phyloP scores from a whole-genome alignment of 53 echinoderm and acorn worm species.

The Antedon mediterranea region DNA sequence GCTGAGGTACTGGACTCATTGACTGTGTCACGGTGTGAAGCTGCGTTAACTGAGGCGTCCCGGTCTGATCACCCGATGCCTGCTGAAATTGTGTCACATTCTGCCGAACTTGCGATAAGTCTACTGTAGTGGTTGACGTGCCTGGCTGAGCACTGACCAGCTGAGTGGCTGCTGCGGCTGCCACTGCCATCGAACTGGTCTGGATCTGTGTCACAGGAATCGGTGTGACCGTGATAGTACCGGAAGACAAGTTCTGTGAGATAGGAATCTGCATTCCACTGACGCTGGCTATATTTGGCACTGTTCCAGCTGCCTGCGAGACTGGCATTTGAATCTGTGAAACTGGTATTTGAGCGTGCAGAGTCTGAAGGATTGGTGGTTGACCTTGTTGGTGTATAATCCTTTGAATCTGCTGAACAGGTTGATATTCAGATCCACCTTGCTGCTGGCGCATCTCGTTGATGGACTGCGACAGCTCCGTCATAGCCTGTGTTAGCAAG shows the following conservation, averaged over 20 bases:
- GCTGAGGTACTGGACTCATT: conserved; percentile 36
- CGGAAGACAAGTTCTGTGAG: conserved; percentile 30
- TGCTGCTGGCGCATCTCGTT: conserved; percentile 48
- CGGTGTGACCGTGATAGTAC: conserved; percentile 23
- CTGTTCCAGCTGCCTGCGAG: conserved; percentile 6
- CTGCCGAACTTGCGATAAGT: conserved; percentile 40
- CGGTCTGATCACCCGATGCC: not conserved
- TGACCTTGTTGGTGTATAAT: conserved; percentile 60
- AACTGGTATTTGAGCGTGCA: conserved; percentile 19
- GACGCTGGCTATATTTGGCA: not conserved
- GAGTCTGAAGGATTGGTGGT: conserved; percentile 25
- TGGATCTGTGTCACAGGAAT: conserved; percentile 31
- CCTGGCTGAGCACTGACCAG: conserved; percentile 9
- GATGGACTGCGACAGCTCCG: conserved; percentile 79
- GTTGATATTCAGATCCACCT: conserved; percentile 42
- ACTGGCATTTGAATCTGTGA: conserved; percentile 45
- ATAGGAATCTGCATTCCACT: conserved; percentile 27
- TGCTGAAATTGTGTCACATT: conserved; percentile 32
- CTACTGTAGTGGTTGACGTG: conserved; percentile 12
- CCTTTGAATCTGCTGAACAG: conserved; percentile 53
- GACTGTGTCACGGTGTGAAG: conserved; percentile 55
- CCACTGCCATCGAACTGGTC: conserved; percentile 11
- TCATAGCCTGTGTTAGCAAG: conserved; percentile 90
- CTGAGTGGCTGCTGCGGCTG: conserved; percentile 30
- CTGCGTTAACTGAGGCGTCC: conserved; percentile 10